A percentile compares a stretch with the other conserved stretches of the same genome.
phyloP scores from a whole-genome alignment of 1,140 invertebrate genomes.

The Schlechtendalia chinensis region DNA sequence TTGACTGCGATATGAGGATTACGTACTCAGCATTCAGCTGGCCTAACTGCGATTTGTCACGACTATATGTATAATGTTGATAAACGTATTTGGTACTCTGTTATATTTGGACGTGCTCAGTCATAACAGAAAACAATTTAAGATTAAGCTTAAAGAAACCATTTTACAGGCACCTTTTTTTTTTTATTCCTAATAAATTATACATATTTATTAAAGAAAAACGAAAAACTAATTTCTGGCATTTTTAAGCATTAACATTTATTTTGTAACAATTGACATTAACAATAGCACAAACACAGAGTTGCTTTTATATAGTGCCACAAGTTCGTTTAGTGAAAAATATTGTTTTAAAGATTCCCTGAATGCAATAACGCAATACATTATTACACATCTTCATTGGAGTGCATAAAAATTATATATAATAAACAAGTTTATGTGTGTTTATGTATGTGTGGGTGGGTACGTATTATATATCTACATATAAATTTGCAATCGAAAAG shows the following conservation, averaged over 20 bases:
- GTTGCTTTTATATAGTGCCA: too few species aligned
- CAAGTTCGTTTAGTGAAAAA: too few species aligned
- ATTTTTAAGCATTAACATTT: too few species aligned
- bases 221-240: not conserved
- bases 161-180: not conserved
- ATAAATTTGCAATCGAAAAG: not conserved
- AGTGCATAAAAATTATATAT: not conserved
- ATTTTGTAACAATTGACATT: too few species aligned
- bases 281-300: too few species aligned
- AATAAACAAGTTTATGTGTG: too few species aligned
- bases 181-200: not conserved
- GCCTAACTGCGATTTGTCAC: not conserved
- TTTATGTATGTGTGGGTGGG: not conserved
- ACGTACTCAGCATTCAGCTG: not conserved
- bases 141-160: not conserved
- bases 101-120: not conserved
- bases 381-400: not conserved
- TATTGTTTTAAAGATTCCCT: not conserved
- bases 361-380: not conserved
- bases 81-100: not conserved
- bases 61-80: not conserved
- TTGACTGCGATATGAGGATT: conserved; percentile 4
- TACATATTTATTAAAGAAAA: not conserved
- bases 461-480: not conserved
- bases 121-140: not conserved